A percentile compares a stretch with the other conserved stretches of the same genome.
phyloP scores from a whole-genome alignment of 2,797 vertebrate species.

The Anguilla anguilla region DNA sequence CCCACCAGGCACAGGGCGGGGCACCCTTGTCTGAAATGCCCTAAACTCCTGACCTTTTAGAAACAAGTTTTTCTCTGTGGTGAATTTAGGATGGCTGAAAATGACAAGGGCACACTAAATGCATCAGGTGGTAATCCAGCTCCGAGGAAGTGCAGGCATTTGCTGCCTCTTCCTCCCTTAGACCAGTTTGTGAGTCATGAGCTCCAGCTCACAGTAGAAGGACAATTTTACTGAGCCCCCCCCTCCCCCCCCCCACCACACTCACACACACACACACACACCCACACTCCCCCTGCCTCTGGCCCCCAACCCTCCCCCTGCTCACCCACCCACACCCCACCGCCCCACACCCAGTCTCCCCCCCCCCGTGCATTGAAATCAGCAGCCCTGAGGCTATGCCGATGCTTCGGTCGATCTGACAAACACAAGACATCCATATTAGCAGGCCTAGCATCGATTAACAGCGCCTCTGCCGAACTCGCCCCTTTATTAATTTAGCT shows the following conservation, averaged over 20 bases:
- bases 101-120: neutral
- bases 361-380: neutral
- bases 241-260: neutral
- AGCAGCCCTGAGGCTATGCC: constrained; percentile 21
- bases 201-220: neutral
- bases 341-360: neutral
- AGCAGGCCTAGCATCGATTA: constrained; percentile 22
- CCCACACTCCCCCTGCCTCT: neutral
- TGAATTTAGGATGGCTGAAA: neutral
- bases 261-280: too few relatives aligned
- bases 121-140: neutral
- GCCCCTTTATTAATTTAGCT: constrained; percentile 11
- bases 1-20: neutral
- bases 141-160: neutral
- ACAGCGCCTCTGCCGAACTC: neutral
- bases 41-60: neutral
- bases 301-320: neutral
- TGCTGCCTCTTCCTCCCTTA: neutral
- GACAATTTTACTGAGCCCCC: neutral
- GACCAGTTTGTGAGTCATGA: neutral
- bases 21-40: neutral
- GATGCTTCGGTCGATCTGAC: constrained; percentile 11
- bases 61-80: neutral
- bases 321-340: neutral
- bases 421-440: constrained; percentile 18